phyloP scores from a whole-genome alignment of 2,888 invertebrate species.

The Ectobius pallidus region DNA sequence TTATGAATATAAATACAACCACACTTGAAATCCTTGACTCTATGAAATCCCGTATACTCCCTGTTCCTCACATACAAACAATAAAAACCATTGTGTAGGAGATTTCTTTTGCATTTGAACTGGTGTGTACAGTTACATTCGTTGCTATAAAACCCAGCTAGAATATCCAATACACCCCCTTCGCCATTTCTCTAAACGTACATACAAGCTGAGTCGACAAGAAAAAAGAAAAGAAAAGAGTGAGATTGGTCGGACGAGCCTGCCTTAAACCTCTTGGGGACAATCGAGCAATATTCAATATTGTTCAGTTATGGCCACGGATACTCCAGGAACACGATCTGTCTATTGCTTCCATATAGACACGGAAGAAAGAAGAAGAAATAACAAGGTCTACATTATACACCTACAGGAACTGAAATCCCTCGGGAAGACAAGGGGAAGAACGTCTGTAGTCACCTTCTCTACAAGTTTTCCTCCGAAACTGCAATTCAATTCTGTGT shows the following conservation, averaged over 20 bases:
- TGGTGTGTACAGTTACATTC: constrained; percentile 16
- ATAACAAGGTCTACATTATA: constrained; percentile 30
- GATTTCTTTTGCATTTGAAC: constrained; percentile 1
- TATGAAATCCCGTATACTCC: too few relatives aligned
- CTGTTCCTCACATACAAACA: not conserved
- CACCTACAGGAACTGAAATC: not conserved
- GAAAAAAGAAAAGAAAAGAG: constrained; percentile 7
- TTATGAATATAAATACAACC: too few relatives aligned
- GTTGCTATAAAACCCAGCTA: constrained; percentile 18
- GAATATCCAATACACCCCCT: constrained; percentile 23
- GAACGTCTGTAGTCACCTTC: constrained; percentile 9
- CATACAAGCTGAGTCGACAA: constrained; percentile 25
- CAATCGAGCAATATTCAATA: constrained; percentile 31
- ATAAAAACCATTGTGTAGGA: not conserved
- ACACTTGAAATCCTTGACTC: too few relatives aligned
- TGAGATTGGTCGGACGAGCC: constrained; percentile 17
- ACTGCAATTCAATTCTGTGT: not conserved
- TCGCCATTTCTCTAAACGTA: too few relatives aligned
- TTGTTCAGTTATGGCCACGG: constrained; percentile 5
- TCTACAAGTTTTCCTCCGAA: not conserved
- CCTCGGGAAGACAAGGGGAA: not conserved
- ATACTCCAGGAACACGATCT: constrained; percentile 9
- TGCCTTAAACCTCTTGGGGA: constrained; percentile 21
- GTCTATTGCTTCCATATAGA: constrained; percentile 32
- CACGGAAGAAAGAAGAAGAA: constrained; percentile 15